Evolutionary conservation across 2,113 vertebrate genomes (phyloP), one percentile per base, ranked within the genome.

Genomic region (Oryzias celebensis): DNA sequence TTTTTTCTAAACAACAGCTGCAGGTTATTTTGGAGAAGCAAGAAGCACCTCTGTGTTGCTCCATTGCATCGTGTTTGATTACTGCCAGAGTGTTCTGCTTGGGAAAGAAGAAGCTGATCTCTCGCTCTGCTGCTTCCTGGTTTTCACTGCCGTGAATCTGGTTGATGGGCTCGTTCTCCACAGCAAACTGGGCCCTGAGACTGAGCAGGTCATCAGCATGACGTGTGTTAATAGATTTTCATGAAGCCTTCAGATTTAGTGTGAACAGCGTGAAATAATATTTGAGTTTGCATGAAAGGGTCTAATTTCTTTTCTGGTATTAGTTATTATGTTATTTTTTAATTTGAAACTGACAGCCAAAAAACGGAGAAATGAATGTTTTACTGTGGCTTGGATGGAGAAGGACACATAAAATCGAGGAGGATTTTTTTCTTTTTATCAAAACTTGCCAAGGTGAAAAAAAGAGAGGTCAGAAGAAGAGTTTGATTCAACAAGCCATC

Each of bases 51-150:
- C 28, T 85, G 71, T 91, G 86, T n/a, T 90, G 63, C 55, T 90
- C 74, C 69, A 84, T 26, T n/a, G 83, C 87, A 47, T 92, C 85
- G 0, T 92, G 93, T 82, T 93, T 93, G 64, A 93, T 91, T 44
- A 91, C 74, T 4, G 92, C 92, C 75, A 93, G 84, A 0, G 92
- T 93, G 20, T 65, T 71, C 69, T 93, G 87, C 49, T 58, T 72
- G 16, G 90, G 90, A 81, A 93, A 93, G 85, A 93, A 91, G 76
- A 91, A 91, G 68, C 56, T 49, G 74, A 93, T 88, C 78, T 92
- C 92, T 58, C 10, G 69, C 42, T 90, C 79, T 13, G 92, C 92
- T 18, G 88, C 91, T 57, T 90, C 73, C 0, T 14, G 47, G 44
- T 60, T 88, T 4, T 47, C 22, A 26, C 93, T 93, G 67, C 92